phyloP scores from a whole-genome alignment of 2,797 vertebrate species.

The Limnodromus scolopaceus region DNA sequence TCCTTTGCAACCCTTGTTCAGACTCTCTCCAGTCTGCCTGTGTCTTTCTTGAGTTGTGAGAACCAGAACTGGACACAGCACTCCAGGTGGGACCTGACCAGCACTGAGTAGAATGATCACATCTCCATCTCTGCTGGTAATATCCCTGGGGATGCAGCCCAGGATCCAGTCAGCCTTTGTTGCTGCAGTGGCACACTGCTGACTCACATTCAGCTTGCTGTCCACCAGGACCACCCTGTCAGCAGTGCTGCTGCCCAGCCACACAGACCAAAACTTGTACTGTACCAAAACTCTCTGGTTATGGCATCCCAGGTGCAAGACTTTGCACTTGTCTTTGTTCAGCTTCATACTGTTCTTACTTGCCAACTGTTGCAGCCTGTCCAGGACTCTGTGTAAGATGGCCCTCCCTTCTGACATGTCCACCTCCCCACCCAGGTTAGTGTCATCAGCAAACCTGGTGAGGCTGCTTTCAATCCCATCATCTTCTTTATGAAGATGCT shows the following conservation, averaged over 20 bases:
- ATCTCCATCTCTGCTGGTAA: neutral
- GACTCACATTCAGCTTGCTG: accelerated
- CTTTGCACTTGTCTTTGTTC: neutral
- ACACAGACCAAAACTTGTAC: neutral
- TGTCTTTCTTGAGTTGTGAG: neutral
- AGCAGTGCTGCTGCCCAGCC: neutral
- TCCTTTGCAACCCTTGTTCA: neutral
- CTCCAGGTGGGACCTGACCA: neutral
- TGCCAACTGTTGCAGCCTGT: neutral
- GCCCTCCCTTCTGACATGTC: neutral
- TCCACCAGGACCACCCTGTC: neutral
- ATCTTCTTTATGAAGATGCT: neutral
- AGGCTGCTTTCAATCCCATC: neutral
- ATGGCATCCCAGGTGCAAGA: neutral
- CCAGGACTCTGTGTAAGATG: neutral
- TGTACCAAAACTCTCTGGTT: neutral
- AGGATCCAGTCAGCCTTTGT: neutral
- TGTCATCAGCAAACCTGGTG: neutral
- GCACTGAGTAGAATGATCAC: neutral
- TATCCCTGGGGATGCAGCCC: accelerated
- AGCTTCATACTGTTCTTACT: neutral
- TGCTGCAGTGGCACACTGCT: neutral
- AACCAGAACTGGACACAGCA: neutral
- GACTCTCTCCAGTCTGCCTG: neutral
- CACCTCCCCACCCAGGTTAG: neutral